These are phyloP conservation scores for Brachystomella parvula DNA, from an alignment of 1,140 invertebrate species.

Conservation along the genomic window DNA sequence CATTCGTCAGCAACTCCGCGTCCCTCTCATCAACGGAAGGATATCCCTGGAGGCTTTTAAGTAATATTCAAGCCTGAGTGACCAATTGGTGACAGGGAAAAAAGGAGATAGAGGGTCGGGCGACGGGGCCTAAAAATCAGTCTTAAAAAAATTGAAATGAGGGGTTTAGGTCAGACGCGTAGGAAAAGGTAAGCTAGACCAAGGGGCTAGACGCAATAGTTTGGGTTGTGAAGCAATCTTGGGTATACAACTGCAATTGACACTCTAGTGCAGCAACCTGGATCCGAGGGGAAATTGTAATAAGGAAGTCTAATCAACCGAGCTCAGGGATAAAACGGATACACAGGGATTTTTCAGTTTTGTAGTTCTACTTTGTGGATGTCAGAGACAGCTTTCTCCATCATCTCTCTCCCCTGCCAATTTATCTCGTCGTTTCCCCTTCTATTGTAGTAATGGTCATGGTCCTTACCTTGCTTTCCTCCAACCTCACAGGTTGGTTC, in stretches of 20 bases:
- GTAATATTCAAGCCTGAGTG: not conserved
- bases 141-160: not conserved
- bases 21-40: not conserved
- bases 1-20: not conserved
- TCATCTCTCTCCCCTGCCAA: slow-evolving; percentile 2
- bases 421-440: not conserved
- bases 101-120: not conserved
- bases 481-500: not conserved
- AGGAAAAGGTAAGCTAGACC: no score
- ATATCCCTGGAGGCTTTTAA: not conserved
- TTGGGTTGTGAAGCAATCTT: no score
- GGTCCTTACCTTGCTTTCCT: not conserved
- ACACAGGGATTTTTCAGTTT: not conserved
- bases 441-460: not conserved
- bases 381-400: not conserved
- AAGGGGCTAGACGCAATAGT: no score
- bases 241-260: no score
- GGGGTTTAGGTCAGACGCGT: not conserved
- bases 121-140: not conserved
- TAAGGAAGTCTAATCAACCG: not conserved
- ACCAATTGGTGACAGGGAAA: not conserved
- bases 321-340: not conserved
- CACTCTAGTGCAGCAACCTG: not conserved
- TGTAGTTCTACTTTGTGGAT: not conserved
- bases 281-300: not conserved